Evolutionary conservation across 2,888 invertebrate species (phyloP), one percentile per base, ranked within the genome.

Genomic region (Hetaerina titia): DNA sequence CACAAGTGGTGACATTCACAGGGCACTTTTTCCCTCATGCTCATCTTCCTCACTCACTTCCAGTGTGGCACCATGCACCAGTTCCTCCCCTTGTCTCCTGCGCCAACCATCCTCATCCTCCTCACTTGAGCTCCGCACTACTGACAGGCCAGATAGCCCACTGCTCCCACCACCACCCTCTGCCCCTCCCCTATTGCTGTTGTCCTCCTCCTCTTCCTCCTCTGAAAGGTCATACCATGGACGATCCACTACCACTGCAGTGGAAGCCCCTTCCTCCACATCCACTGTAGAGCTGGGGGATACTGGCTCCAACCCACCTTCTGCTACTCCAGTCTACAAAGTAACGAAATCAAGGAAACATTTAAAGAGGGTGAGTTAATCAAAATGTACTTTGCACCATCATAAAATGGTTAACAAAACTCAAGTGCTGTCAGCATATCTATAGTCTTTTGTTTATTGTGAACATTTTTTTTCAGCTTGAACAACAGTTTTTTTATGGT

Each of bases 161-260:
- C 90, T 90, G 81, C 89, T 89, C 74, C 74, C 69, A 56, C 58
- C 69, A 19, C 90, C 69, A n/a, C 90, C 74, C 89, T 94, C 58
- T 13, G 45, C 56, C 60, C 60, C 58, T 56, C 89, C 87, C 60
- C 94, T 60, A 25, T 87, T 58, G 17, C 92, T 92, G 22, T 45
- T 94, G 19, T 90, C 74, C 74, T 90, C 90, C 22, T 95, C 95
- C 31, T 89, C 90, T 25, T 95, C 95, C 56, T 95, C 95, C 60
- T 95, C 95, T n/a, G 95, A 95, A 8, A 95, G 90, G 90, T 95
- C 95, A 64, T 95, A 95, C 95, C 95, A 95, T 13, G 95, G 90
- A 57, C 95, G 90, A 89, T 90, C 95, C 11, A 25, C 74, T n/a
- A 57, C 45, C 57, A 64, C 63, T 7, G 64, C 63, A 17, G 25